Conservation (phyloP, 2,113 vertebrate species). For the Lamprotornis superbus region DNA sequence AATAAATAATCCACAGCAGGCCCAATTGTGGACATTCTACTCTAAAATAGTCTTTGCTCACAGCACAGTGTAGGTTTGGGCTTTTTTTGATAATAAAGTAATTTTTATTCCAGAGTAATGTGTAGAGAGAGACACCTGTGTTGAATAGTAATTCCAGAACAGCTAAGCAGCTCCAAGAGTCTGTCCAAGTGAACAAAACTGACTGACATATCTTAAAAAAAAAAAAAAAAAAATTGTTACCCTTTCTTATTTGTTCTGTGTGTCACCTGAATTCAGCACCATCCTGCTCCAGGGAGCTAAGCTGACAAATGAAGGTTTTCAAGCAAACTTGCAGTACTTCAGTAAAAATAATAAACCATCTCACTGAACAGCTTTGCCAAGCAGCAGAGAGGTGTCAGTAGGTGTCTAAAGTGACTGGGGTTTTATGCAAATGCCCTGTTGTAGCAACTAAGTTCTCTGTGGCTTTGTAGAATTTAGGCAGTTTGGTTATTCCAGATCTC, state of each 20-base stretch:
- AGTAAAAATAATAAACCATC: neutral
- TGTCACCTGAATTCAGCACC: neutral
- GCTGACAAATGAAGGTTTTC: conserved; percentile 36
- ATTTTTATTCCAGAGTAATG: neutral
- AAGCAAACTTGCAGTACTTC: neutral
- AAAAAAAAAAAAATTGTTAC: neutral
- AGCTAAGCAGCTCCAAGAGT: too few relatives aligned
- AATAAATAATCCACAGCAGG: neutral
- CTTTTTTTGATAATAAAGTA: neutral
- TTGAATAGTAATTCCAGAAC: neutral
- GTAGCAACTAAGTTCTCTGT: neutral
- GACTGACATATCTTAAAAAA: neutral
- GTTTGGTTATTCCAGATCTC: conserved; percentile 13
- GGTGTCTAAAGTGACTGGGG: conserved; percentile 9
- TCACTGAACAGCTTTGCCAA: conserved; percentile 14
- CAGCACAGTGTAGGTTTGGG: neutral
- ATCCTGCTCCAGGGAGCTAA: neutral
- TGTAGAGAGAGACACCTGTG: neutral
- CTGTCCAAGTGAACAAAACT: too few relatives aligned
- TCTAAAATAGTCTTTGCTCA: neutral
- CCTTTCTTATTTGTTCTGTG: neutral
- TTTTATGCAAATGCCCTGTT: neutral
- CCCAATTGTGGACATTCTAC: neutral
- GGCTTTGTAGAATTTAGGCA: conserved; percentile 9
- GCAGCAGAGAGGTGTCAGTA: neutral